Base-by-base conservation (phyloP, 2,888 invertebrate genomes). In the Ochropleura plecta region DNA sequence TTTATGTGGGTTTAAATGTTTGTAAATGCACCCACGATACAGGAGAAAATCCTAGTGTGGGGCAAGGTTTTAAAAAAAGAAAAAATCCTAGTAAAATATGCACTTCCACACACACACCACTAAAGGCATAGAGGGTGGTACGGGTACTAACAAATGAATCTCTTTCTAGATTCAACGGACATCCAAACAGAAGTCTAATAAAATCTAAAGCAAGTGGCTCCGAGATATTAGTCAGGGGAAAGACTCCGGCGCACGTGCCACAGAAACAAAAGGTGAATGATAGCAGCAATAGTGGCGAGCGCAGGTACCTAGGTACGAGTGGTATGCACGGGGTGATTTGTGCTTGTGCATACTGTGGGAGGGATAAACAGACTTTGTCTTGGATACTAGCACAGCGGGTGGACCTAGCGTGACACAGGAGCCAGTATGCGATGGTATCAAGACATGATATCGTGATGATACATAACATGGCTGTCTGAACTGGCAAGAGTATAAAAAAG, bases 211-310 rank as follows among this genome's bases (percentile, higher is more conserved):
- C 82, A 60, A 79, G 76, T 75, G 72, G 72, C 74, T 66, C 51
- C 53, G 5, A 14, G 63, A 72, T 76, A 85, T 86, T 81, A 74
- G 85, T 81, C 81, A 75, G 70, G 7, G 59, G 74, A 72, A 67
- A 44, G 80, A 85, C 72, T 73, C 71, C 18, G 44, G 81, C 80
- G 78, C 87, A 83, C 82, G 85, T 82, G 87, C 80, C 78, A 72
- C 62, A 80, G 80, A 83, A 83, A 89, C 89, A 89, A 89, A 88
- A 85, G 87, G 76, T 77, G 64, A 79, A 81, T 75, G 85, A 89
- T 88, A 82, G 79, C 69, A 69, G 81, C 64, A 81, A 81, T 78
- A 75, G 74, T 68, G 49, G 76, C 78, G 48, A 70, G 81, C 82
- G 79, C 85, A 73, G 69, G 57, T 49, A 82, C 72, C 76, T 67